phyloP scores from a whole-genome alignment of 1,140 invertebrate species.

The Aphaenogaster rudis region DNA sequence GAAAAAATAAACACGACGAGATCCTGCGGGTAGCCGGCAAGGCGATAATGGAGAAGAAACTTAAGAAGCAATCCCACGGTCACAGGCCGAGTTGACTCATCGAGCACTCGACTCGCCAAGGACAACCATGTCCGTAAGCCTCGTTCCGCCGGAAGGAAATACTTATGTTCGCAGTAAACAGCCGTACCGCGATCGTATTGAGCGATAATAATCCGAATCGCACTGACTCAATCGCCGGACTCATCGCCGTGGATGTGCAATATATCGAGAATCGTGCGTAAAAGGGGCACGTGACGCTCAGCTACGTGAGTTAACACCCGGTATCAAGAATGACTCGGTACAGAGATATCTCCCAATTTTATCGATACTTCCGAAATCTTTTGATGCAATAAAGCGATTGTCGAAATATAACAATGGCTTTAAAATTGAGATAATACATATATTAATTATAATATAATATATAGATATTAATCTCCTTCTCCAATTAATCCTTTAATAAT shows the following conservation, averaged over 20 bases:
- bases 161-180: conserved; percentile 50
- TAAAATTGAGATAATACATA: not conserved
- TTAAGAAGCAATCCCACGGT: conserved; percentile 44
- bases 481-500: no score
- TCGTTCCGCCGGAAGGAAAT: conserved; percentile 58
- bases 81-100: conserved; percentile 63
- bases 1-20: conserved; percentile 15
- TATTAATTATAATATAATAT: not conserved
- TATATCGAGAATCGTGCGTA: not conserved
- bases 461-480: no score
- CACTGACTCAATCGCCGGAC: conserved; percentile 12
- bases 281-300: not conserved
- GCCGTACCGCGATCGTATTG: conserved; percentile 10
- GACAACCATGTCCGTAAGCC: conserved; percentile 45
- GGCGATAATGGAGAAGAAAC: conserved; percentile 65
- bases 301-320: not conserved
- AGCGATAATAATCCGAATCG: conserved; percentile 33
- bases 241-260: not conserved
- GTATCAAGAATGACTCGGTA: not conserved
- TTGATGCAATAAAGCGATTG: not conserved
- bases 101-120: conserved; percentile 57
- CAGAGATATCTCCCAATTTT: not conserved
- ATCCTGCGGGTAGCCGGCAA: conserved; percentile 18
- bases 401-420: not conserved
- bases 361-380: not conserved